A percentile compares a stretch with the other conserved stretches of the same genome.
phyloP scores from a whole-genome alignment of 2,797 vertebrate genomes.

The Kryptopterus vitreolus region DNA sequence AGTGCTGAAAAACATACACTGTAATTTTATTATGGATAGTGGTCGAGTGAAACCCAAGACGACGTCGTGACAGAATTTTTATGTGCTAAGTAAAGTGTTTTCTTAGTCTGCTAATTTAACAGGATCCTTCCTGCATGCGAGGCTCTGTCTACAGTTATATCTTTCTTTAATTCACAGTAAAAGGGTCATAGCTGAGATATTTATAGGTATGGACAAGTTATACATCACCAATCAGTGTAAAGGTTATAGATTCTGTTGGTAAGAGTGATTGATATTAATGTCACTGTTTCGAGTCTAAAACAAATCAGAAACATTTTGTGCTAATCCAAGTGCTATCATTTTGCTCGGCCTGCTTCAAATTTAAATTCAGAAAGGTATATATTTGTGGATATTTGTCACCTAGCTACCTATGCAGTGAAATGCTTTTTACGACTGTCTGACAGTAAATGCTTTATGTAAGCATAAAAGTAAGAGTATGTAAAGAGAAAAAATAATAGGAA shows the following conservation, averaged over 20 bases:
- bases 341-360: not conserved
- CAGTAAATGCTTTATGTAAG: too few relatives aligned
- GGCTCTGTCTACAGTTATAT: conserved; percentile 1
- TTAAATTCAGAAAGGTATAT: too few relatives aligned
- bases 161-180: not conserved
- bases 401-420: too few relatives aligned
- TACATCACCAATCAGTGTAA: not conserved
- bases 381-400: too few relatives aligned
- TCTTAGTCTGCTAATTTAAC: conserved; percentile 27
- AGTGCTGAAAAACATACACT: conserved; percentile 42
- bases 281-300: not conserved
- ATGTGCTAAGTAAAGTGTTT: conserved; percentile 11
- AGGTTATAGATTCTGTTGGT: not conserved
- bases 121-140: not conserved
- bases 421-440: too few relatives aligned
- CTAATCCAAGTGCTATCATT: not conserved
- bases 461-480: too few relatives aligned
- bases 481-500: too few relatives aligned
- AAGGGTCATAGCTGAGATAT: not conserved
- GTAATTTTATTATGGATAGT: conserved; percentile 39
- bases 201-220: not conserved
- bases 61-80: conserved; percentile 18
- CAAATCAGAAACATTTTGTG: not conserved
- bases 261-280: not conserved
- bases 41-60: not conserved